Evolutionary conservation across 1,140 invertebrate genomes (phyloP), one percentile per base, ranked within the genome.

Genomic region (Glossosoma conforme): DNA sequence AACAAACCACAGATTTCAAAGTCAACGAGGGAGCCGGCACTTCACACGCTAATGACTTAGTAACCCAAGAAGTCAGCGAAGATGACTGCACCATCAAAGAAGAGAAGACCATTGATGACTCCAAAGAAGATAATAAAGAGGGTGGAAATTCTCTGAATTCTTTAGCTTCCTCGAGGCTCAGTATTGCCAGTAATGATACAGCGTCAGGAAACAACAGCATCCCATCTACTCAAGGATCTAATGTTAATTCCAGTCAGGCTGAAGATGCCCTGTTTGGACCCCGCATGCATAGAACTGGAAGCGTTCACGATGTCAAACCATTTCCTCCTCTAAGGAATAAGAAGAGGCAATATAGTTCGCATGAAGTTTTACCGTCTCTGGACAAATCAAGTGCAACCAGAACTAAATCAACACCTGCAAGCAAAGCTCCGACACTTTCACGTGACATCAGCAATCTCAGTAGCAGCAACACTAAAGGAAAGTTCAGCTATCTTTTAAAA

Each of bases 191-290:
- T 35, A 42, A 41, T 14, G 56, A 58, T 37, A 58, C 56, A 2
- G 33, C 54, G 8, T 57, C 55, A 10, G 55, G 55, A 57, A 38
- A 68, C 60, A 62, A 64, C 61, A 40, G 65, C 68, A 57, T 56
- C 59, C 28, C 60, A 62, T 38, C 64, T 59, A 44, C 59, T 33
- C 38, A 58, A 61, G 43, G 63, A 63, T 52, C 64, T 59, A 54
- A 61, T 61, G 49, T 46, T 22, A 15, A 64, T 58, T 67, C 72
- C 15, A 68, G 61, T 48, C 65, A 72, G 58, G 69, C 72, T 55
- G 67, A 72, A 32, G 68, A 75, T 50, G 65, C 67, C 28, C 50
- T 73, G 28, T 70, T 75, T 48, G 65, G 64, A 20, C 65, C 70
- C 9, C 41, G 63, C 14, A 52, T 75, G 38, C 68, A 72, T 55